Conservation (phyloP, 2,888 invertebrate genomes). For the Meteorus colon region DNA sequence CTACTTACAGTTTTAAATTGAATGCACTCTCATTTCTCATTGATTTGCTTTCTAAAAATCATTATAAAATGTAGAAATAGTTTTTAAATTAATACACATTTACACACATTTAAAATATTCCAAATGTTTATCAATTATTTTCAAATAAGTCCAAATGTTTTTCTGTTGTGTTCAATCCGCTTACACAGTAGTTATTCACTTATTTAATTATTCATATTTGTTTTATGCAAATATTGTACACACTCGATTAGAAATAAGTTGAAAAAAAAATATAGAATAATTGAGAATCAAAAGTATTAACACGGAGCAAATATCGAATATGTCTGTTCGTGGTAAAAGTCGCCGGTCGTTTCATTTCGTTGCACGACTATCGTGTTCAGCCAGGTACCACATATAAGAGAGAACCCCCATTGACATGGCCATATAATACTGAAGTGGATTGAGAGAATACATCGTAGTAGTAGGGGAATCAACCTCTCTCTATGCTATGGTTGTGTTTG, state of each 20-base stretch:
- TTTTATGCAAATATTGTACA: no score
- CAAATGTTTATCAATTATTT: neutral
- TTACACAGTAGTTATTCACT: neutral
- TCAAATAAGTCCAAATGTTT: neutral
- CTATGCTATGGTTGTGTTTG: constrained; percentile 7
- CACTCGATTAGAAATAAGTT: neutral
- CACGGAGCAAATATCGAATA: constrained; percentile 16
- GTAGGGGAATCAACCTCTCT: constrained; percentile 45
- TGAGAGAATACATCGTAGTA: neutral
- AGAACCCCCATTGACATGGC: constrained; percentile 41
- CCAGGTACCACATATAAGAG: constrained; percentile 39
- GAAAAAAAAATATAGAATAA: neutral
- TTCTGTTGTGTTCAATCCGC: neutral
- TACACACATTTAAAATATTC: neutral
- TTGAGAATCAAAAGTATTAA: neutral
- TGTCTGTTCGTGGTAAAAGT: constrained; percentile 51
- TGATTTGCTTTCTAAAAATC: neutral
- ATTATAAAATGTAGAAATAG: neutral
- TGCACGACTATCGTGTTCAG: constrained; percentile 1
- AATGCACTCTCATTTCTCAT: constrained; percentile 1
- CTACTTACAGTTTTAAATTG: neutral
- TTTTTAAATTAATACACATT: neutral
- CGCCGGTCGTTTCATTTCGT: constrained; percentile 49
- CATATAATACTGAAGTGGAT: constrained; percentile 16
- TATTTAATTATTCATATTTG: no score